Base-by-base conservation (phyloP, 2,888 invertebrate genomes). In the Ptilodon capucinus region DNA sequence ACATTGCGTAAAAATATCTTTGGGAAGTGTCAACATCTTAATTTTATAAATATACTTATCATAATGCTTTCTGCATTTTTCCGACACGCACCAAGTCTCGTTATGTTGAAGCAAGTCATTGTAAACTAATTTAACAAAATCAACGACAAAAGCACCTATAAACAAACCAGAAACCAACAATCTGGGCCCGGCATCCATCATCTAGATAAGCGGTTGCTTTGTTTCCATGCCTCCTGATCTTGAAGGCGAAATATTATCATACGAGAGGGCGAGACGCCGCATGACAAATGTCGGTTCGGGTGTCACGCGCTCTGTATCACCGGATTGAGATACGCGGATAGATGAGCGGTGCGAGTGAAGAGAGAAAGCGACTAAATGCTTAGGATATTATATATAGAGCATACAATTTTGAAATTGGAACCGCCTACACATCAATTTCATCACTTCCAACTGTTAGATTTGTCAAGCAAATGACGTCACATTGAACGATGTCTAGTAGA, bases 281-380 rank as follows among this genome's bases (percentile, higher is more conserved):
- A 50, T 71, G 71, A 76, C 70, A 68, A 76, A 76, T 72, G 70
- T 55, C 56, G 52, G 49, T 63, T 63, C 59, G 66, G 58, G 59
- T 68, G 64, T 65, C 61, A 45, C 59, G 54, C 47, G 42, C 34
- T 48, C 42, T 40, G 58, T 60, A 57, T 62, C 60, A 60, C 48
- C 46, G 48, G 54, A 59, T 67, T 64, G 51, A 54, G 56, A 64
- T 55, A 53, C 45, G 45, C 35, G 13, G 32, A 39, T 14, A 13
- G 14, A 13, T 16, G 39, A 28, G 14, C 11, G 41, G 19, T 18
- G 7, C 42, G 51, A 57, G 46, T 47, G 14, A 41, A 0, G n/a
- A 18, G 45, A 40, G 41, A 25, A 13, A 48, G 60, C 57, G 57
- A 25, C 8, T 1, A 21, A 5, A 40, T 23, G 25, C 16, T 21